Conservation (phyloP, 1,140 invertebrate species). For the Microplitis mediator region DNA sequence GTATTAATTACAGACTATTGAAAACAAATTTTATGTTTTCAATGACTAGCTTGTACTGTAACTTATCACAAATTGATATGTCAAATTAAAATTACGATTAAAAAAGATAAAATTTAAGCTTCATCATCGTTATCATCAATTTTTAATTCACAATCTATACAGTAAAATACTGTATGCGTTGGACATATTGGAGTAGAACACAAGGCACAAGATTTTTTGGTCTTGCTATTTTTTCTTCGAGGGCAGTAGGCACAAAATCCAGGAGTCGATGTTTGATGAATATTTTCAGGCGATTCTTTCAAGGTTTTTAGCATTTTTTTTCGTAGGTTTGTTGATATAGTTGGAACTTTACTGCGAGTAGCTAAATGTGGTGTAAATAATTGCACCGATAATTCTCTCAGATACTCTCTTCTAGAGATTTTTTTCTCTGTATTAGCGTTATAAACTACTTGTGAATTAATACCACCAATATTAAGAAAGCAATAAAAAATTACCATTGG, state of each 20-base stretch:
- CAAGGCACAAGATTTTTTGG: background rate
- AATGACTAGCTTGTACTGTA: too few relatives aligned
- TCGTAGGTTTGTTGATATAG: background rate
- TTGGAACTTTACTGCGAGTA: background rate
- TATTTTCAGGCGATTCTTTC: background rate
- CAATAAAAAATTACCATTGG: background rate
- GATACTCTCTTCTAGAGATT: background rate
- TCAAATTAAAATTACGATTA: too few relatives aligned
- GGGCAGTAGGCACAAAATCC: background rate
- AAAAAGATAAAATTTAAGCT: too few relatives aligned
- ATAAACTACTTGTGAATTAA: background rate
- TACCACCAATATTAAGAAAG: background rate
- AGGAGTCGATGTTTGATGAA: background rate
- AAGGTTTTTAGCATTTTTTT: background rate
- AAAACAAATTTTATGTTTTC: too few relatives aligned
- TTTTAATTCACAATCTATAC: background rate
- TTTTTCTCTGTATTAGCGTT: background rate
- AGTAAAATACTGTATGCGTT: background rate
- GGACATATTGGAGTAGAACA: background rate
- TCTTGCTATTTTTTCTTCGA: background rate
- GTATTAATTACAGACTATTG: too few relatives aligned
- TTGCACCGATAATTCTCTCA: background rate
- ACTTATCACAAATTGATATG: too few relatives aligned
- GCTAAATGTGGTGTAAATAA: background rate
- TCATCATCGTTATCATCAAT: too few relatives aligned